A percentile compares a stretch with the other conserved stretches of the same genome.
Evolutionary conservation across 2,797 vertebrate genomes (phyloP).

Genomic region (Phaenicophaeus curvirostris): DNA sequence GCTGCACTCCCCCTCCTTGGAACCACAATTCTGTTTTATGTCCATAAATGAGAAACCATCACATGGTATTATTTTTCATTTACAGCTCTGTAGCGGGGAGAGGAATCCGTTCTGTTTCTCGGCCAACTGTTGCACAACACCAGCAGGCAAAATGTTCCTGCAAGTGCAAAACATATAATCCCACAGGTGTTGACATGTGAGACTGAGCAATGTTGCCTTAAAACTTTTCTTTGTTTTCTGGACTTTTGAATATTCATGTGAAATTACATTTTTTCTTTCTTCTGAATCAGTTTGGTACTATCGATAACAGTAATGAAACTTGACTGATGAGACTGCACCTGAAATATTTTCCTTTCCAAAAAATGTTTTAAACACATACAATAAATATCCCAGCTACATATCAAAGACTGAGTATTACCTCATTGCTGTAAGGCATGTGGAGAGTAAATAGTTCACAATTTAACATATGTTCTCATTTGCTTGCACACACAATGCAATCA

Average conservation of each 20-base stretch:
- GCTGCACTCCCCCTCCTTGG: neutral
- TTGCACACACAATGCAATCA: neutral
- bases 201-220: neutral
- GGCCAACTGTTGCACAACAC: slow-evolving; percentile 38
- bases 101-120: neutral
- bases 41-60: slow-evolving; percentile 5
- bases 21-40: neutral
- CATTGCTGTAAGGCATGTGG: neutral
- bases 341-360: neutral
- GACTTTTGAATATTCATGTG: neutral
- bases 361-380: neutral
- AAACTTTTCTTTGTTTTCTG: neutral
- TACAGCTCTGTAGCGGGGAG: neutral
- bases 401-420: neutral
- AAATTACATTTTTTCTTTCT: neutral
- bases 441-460: neutral
- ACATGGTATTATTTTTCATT: neutral
- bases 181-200: neutral
- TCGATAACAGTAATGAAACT: neutral
- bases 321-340: neutral
- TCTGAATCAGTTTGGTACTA: neutral
- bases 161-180: neutral
- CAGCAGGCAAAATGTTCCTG: neutral
- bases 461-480: neutral
- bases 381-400: neutral